Base-by-base conservation (phyloP, 2,888 invertebrate genomes). In the Cheiracanthium punctorium region DNA sequence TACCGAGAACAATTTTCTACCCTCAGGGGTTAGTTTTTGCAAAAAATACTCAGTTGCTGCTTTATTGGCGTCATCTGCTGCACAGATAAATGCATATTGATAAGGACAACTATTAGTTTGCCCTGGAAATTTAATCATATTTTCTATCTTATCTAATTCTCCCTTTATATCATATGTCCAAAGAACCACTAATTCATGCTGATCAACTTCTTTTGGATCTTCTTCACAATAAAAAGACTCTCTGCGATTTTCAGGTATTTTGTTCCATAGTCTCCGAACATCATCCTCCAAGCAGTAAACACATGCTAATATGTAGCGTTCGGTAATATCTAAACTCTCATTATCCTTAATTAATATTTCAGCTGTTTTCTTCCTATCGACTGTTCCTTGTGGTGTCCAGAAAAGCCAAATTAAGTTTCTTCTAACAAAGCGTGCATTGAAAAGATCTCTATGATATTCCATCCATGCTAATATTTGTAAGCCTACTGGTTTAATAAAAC, bases 131-230 rank as follows among this genome's bases (percentile, higher is more conserved):
- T n/a, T 17, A 17, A 48, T 10, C 48, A 48, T 48, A 48, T 17
- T 10, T 17, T 48, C n/a, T 7, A 48, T 10, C 17, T 48, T 77
- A 65, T n/a, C 52, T 43, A 72, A 33, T 67, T 77, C 77, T 37
- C 73, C 65, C 20, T 84, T 77, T 79, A 77, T 84, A 73, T 72
- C 65, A 79, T 84, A 84, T 17, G 77, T 79, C 84, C 84, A 84
- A 79, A 84, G 52, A 48, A 79, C 73, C n/a, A 79, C 77, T 69
- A 79, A 73, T 48, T 69, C 52, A 12, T 84, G 73, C 79, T 79
- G 43, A 1, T 32, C 29, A 72, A 72, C 24, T 33, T 58, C 14
- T 48, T 0, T 69, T 52, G 69, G 74, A 14, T 64, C n/a, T 32
- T 30, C 37, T 33, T 71, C 69, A 20, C 29, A 58, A 75, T 70